Conservation (phyloP, 2,888 invertebrate species). For the Orthonychiurus folsomi region DNA sequence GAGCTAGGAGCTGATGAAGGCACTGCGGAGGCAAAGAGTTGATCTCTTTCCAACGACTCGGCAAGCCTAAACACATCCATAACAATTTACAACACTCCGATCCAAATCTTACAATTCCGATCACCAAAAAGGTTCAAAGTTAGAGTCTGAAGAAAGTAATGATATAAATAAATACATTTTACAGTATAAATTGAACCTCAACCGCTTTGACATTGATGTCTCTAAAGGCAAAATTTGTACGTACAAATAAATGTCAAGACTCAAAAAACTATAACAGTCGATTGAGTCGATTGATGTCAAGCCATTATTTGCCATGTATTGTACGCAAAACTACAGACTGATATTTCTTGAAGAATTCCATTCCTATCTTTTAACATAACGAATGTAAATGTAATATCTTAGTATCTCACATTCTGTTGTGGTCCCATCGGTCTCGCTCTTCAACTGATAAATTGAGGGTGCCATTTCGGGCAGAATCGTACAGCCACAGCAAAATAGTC, state of each 20-base stretch:
- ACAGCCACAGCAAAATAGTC: constrained; percentile 63
- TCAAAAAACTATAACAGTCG: too few relatives aligned
- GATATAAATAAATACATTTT: too few relatives aligned
- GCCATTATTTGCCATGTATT: too few relatives aligned
- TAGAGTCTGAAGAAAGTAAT: not conserved
- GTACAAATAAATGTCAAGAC: too few relatives aligned
- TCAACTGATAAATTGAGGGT: constrained; percentile 63
- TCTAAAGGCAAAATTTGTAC: too few relatives aligned
- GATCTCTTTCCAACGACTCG: constrained; percentile 50
- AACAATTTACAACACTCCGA: not conserved
- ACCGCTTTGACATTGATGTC: too few relatives aligned
- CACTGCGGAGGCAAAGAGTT: constrained; percentile 49
- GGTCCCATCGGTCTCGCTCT: constrained; percentile 49
- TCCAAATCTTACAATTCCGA: constrained; percentile 7
- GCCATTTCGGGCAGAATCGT: constrained; percentile 60
- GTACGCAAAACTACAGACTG: constrained; percentile 8
- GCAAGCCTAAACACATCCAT: constrained; percentile 43
- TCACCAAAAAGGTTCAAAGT: not conserved
- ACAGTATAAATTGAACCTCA: too few relatives aligned
- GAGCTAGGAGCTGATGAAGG: constrained; percentile 42
- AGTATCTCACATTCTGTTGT: constrained; percentile 43
- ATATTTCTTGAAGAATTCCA: too few relatives aligned
- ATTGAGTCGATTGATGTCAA: too few relatives aligned
- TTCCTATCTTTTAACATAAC: too few relatives aligned
- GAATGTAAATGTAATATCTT: too few relatives aligned